phyloP scores from a whole-genome alignment of 2,888 invertebrate species.

The Cheilosia urbana region DNA sequence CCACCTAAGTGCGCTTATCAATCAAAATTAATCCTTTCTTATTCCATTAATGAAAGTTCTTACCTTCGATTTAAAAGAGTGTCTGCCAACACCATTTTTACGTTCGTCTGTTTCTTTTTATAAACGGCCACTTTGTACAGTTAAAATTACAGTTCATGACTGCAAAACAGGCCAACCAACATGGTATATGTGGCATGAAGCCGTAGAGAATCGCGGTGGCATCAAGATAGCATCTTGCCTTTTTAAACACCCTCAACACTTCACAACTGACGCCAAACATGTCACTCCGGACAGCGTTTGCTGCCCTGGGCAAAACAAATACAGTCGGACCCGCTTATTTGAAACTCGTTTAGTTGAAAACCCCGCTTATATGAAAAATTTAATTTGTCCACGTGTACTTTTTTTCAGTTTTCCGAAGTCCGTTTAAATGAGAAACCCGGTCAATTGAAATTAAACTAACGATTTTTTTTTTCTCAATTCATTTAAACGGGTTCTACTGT shows the following conservation, averaged over 20 bases:
- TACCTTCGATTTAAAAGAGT: constrained; percentile 70
- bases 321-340: no score
- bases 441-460: no score
- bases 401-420: no score
- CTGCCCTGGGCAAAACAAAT: constrained; percentile 28
- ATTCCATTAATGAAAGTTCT: constrained; percentile 6
- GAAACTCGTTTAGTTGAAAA: no score
- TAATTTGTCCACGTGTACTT: no score
- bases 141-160: constrained; percentile 66
- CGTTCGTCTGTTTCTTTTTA: constrained; percentile 59
- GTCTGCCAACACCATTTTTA: constrained; percentile 65
- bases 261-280: constrained; percentile 40
- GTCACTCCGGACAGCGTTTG: no score
- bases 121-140: constrained; percentile 69
- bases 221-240: constrained; percentile 68
- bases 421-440: no score
- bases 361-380: no score
- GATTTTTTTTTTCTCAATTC: no score
- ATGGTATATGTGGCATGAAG: constrained; percentile 75
- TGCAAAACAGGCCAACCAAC: constrained; percentile 48
- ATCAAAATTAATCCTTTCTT: constrained; percentile 11
- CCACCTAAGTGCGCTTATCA: constrained; percentile 25
- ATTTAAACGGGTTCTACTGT: no score
- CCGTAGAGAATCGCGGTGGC: constrained; percentile 62
- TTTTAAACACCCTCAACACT: constrained; percentile 43